Conservation (phyloP, 2,113 vertebrate genomes). For the Hyperopisus bebe region DNA sequence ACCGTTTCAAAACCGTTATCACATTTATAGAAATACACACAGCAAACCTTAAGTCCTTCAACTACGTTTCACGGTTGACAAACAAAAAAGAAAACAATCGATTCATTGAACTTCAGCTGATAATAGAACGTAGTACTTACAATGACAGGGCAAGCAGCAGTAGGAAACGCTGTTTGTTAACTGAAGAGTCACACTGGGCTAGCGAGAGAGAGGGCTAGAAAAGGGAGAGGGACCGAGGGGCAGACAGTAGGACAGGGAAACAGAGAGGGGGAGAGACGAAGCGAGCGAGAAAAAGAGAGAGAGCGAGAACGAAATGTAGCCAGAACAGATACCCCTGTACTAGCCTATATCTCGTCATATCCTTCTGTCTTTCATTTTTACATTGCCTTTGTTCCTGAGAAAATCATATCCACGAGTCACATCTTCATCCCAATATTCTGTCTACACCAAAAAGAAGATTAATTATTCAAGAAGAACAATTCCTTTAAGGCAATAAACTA, state of each 20-base stretch:
- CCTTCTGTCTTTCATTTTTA: constrained; percentile 84
- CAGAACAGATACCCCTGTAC: constrained; percentile 76
- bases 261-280: constrained; percentile 7
- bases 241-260: background rate
- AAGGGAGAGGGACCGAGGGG: constrained; percentile 16
- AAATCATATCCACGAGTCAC: constrained; percentile 73
- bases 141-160: constrained; percentile 84
- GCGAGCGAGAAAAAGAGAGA: constrained; percentile 4
- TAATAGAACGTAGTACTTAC: constrained; percentile 90
- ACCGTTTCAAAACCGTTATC: background rate
- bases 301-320: constrained; percentile 31
- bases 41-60: background rate
- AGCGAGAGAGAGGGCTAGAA: constrained; percentile 68
- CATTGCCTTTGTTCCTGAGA: constrained; percentile 80
- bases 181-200: constrained; percentile 84
- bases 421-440: constrained; percentile 76
- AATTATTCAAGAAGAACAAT: constrained; percentile 78
- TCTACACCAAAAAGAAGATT: constrained; percentile 75
- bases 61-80: background rate
- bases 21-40: background rate
- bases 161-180: constrained; percentile 85
- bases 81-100: constrained; percentile 52
- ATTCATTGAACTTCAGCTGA: constrained; percentile 70
- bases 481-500: constrained; percentile 75
- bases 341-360: constrained; percentile 77